Percentiles rank a stretch among this genome's conserved stretches.
Conservation (phyloP, 2,888 invertebrate genomes). For the Macrosoma leucophasiata region DNA sequence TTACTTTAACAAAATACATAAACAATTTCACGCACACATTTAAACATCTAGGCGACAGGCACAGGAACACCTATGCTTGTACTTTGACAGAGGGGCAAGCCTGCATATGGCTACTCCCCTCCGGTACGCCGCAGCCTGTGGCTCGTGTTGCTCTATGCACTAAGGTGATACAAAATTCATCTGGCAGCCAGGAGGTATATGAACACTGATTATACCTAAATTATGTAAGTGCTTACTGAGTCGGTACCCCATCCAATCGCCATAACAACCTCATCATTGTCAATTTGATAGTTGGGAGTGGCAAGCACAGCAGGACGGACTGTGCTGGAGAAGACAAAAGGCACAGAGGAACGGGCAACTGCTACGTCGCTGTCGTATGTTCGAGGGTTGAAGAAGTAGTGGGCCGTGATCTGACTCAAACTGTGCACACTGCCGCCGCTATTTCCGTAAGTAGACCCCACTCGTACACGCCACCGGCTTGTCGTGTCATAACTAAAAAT, state of each 20-base stretch:
- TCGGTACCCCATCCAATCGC: constrained; percentile 37
- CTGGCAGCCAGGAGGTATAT: no score
- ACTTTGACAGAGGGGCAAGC: no score
- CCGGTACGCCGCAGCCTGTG: no score
- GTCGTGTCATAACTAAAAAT: constrained; percentile 30
- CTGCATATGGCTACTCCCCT: no score
- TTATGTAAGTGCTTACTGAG: constrained; percentile 25
- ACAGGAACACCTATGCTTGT: no score
- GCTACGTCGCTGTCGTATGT: constrained; percentile 41
- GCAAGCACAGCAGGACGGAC: constrained; percentile 30
- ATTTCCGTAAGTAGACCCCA: constrained; percentile 41
- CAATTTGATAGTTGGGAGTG: constrained; percentile 29
- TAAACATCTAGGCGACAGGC: no score
- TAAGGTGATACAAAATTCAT: no score
- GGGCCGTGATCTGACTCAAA: constrained; percentile 26
- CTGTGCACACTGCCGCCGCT: constrained; percentile 37
- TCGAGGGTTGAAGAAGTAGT: constrained; percentile 38
- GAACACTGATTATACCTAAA: no score
- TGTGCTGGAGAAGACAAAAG: constrained; percentile 18
- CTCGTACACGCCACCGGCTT: constrained; percentile 36
- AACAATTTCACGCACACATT: no score
- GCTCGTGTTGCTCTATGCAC: no score
- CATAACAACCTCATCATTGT: constrained; percentile 33
- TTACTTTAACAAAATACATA: no score
- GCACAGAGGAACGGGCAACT: constrained; percentile 32